Base-by-base conservation (phyloP, 1,140 invertebrate species). In the Ceratoteleas bidentatus region DNA sequence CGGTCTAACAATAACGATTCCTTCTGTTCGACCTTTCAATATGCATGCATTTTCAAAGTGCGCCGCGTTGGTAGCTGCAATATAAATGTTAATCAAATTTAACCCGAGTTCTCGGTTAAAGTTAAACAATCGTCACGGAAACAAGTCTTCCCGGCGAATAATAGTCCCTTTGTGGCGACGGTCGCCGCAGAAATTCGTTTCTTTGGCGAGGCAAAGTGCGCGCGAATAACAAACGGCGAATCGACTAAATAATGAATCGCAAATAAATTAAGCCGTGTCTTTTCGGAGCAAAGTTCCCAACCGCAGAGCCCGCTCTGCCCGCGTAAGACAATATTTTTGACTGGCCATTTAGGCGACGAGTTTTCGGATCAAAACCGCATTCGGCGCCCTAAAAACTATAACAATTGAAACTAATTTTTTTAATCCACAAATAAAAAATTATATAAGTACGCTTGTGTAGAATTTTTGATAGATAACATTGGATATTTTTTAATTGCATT, bases 11-110 rank as follows among this genome's bases (percentile, higher is more conserved):
- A 69, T 73, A 77, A 73, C 61, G 68, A 66, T 73, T 76, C 68
- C 66, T 73, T 73, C 61, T 53, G 56, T 70, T 73, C 61, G 62
- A 45, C 64, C 53, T 74, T 73, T 82, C 80, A 82, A 82, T 82
- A 77, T 82, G 80, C 80, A 82, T 82, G 68, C 69, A 74, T 74
- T 74, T 69, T 61, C 52, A 77, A 70, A 74, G 69, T 54, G 69
- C 73, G 73, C 68, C 52, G 58, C 52, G 56, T 50, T 52, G 58
- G 52, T 68, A 32, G 68, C 50, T 74, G 80, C 73, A 82, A 82
- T 82, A 82, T 82, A 82, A 82, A 82, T 82, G 80, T 77, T 82
- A 82, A 82, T 82, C 80, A 77, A 82, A 82, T 82, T 82, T 82
- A 74, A 69, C 54, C 36, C 33, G 38, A 73, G 54, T 70, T 77